Conservation (phyloP, 2,888 invertebrate genomes). For the Leptarthrus brevirostris region DNA sequence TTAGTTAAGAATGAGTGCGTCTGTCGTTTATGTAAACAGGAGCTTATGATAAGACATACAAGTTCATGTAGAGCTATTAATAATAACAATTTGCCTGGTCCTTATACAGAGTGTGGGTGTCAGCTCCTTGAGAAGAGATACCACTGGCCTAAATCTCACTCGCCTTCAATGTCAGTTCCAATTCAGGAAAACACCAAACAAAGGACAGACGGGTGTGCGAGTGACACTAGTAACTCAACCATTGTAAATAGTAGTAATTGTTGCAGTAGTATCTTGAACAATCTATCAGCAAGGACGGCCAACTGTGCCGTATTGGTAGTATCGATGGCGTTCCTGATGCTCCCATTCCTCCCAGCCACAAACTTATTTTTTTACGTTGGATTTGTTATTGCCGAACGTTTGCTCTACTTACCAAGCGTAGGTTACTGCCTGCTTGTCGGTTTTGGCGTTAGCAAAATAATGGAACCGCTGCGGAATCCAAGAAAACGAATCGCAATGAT, state of each 20-base stretch:
- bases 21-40: constrained; percentile 78
- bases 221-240: constrained; percentile 24
- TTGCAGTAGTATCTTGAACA: constrained; percentile 33
- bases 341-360: constrained; percentile 95
- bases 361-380: constrained; percentile 98
- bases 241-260: constrained; percentile 31
- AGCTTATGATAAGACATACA: constrained; percentile 76
- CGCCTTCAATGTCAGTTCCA: constrained; percentile 50
- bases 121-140: constrained; percentile 50
- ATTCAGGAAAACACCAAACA: neutral
- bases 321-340: constrained; percentile 81
- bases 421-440: constrained; percentile 92
- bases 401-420: constrained; percentile 95
- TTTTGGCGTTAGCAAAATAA: constrained; percentile 72
- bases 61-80: constrained; percentile 77
- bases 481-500: constrained; percentile 60
- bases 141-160: constrained; percentile 32
- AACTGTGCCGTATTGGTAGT: constrained; percentile 68
- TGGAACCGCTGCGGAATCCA: constrained; percentile 59
- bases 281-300: constrained; percentile 54
- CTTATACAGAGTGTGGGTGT: constrained; percentile 57
- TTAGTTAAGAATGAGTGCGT: constrained; percentile 60
- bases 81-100: constrained; percentile 66
- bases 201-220: constrained; percentile 5
- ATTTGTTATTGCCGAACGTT: constrained; percentile 96